phyloP scores from a whole-genome alignment of 2,797 vertebrate species.

The Helarctos malayanus region DNA sequence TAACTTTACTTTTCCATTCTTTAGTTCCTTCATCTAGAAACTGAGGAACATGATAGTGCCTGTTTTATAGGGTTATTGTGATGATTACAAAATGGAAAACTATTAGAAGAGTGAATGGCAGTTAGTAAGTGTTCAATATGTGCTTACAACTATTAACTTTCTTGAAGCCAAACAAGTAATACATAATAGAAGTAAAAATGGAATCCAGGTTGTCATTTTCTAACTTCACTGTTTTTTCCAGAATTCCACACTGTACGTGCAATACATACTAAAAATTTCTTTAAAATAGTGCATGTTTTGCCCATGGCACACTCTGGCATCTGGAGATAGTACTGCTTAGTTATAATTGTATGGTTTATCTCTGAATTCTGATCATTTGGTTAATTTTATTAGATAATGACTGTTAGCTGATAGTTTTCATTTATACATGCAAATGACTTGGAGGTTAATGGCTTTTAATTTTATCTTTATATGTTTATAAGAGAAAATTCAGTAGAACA shows the following conservation, averaged over 20 bases:
- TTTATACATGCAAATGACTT: not conserved
- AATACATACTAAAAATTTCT: constrained; percentile 24
- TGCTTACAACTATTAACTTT: not conserved
- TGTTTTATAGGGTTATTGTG: not conserved
- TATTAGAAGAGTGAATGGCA: not conserved
- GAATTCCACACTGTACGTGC: not conserved
- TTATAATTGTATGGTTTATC: not conserved
- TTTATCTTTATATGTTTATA: constrained; percentile 11
- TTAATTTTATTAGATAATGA: constrained; percentile 33
- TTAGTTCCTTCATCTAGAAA: not conserved
- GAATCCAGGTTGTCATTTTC: not conserved
- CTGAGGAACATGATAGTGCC: not conserved
- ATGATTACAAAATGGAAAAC: not conserved
- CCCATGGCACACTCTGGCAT: not conserved
- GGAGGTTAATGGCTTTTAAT: not conserved
- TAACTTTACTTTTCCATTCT: not conserved
- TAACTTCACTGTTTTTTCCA: not conserved
- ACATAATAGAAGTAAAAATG: constrained; percentile 20
- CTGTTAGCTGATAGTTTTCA: not conserved
- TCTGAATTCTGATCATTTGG: constrained; percentile 15
- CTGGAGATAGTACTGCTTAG: not conserved
- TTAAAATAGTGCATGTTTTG: not conserved
- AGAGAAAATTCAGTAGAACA: not conserved
- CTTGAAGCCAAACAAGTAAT: not conserved
- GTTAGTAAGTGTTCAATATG: not conserved